phyloP scores from a whole-genome alignment of 2,797 vertebrate species.

The Pyrocephalus nanus region DNA sequence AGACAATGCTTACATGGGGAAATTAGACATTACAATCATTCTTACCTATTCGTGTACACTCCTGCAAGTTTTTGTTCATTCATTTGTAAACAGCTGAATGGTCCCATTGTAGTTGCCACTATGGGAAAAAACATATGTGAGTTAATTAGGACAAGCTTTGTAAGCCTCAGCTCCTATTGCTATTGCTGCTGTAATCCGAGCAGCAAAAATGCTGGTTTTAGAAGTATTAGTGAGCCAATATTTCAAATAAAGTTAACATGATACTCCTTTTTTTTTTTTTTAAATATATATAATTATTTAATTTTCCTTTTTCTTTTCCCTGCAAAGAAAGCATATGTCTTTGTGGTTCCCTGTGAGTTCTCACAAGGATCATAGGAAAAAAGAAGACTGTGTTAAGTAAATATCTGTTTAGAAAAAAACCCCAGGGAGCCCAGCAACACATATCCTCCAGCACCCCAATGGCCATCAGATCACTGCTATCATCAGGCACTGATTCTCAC shows the following conservation, averaged over 20 bases:
- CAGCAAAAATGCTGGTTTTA: not conserved
- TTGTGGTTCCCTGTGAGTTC: not conserved
- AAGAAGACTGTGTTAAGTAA: not conserved
- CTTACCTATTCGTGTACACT: not conserved
- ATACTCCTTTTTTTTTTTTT: not conserved
- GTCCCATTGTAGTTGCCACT: not conserved
- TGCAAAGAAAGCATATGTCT: not conserved
- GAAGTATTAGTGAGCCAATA: not conserved
- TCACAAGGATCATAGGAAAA: not conserved
- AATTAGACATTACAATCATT: not conserved
- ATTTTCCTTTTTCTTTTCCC: not conserved
- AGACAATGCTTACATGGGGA: not conserved
- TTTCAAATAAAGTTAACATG: not conserved
- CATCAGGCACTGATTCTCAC: not conserved
- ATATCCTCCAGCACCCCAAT: not conserved
- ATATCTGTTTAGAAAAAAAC: not conserved
- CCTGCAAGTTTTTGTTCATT: not conserved
- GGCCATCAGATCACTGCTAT: not conserved
- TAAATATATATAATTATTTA: not conserved
- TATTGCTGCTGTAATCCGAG: not conserved
- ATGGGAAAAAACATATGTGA: not conserved
- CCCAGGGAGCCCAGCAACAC: not conserved
- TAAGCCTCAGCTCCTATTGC: not conserved
- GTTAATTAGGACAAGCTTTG: slow-evolving; percentile 19
- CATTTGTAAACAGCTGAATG: not conserved